phyloP scores from a whole-genome alignment of 2,888 invertebrate genomes.

The Ichneumoninae sp. region DNA sequence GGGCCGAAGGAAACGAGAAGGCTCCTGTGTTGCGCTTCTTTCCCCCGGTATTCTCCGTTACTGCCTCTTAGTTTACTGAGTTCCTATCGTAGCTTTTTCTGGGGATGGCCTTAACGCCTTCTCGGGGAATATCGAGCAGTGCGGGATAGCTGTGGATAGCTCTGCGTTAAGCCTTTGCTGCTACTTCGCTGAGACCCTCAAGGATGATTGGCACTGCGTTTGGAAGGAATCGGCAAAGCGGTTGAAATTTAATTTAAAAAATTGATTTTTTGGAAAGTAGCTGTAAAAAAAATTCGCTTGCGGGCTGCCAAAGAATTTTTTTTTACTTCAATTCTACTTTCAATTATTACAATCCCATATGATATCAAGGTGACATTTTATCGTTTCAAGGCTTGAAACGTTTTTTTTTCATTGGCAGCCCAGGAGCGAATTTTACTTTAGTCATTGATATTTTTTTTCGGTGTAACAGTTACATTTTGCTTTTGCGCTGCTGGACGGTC shows the following conservation, averaged over 20 bases:
- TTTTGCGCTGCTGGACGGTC: too few relatives aligned
- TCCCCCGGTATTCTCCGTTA: not conserved
- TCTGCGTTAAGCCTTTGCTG: slow-evolving; percentile 1
- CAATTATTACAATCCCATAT: too few relatives aligned
- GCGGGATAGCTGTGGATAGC: slow-evolving; percentile 15
- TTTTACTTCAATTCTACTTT: too few relatives aligned
- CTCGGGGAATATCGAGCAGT: slow-evolving; percentile 28
- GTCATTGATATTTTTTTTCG: too few relatives aligned
- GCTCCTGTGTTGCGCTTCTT: not conserved
- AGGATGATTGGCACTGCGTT: not conserved
- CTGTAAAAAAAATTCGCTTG: too few relatives aligned
- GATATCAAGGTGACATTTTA: too few relatives aligned
- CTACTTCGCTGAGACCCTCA: not conserved
- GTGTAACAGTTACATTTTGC: too few relatives aligned
- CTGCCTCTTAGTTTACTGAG: slow-evolving; percentile 54
- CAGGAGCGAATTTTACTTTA: too few relatives aligned
- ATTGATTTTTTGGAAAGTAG: not conserved
- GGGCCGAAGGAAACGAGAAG: not conserved
- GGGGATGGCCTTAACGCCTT: slow-evolving; percentile 53
- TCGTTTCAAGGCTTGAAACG: too few relatives aligned
- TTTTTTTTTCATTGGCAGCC: too few relatives aligned
- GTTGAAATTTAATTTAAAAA: not conserved
- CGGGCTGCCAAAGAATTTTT: too few relatives aligned
- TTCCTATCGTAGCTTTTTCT: slow-evolving; percentile 56
- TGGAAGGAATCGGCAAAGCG: not conserved